Base-by-base conservation (phyloP, 1,140 invertebrate genomes). In the Melitaea cinxia region DNA sequence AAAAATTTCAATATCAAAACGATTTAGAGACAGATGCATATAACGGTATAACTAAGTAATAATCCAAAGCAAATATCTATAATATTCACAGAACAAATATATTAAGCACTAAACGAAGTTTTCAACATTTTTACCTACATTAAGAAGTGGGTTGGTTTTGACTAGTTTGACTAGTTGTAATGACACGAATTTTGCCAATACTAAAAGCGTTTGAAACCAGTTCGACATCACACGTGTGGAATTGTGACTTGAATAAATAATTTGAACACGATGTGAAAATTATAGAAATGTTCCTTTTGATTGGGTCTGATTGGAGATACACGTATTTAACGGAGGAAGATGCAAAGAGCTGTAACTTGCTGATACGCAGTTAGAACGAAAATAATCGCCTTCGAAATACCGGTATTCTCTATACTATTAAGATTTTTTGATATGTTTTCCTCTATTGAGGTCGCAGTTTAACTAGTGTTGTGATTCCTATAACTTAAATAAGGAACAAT, bases 141-240 rank as follows among this genome's bases (percentile, higher is more conserved):
- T 54, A 26, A 78, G 73, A 88, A 77, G 82, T 87, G 57, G 81
- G 84, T 77, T 84, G 79, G 66, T 65, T 66, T 87, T 55, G 81
- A 83, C 75, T 84, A 78, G 66, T 65, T 66, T 78, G 87, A 86
- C 85, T 77, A 76, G 82, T 83, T 82, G 77, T 74, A 73, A 77
- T 73, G 84, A 82, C 75, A 77, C 76, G 65, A 84, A 80, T 88
- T 85, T 83, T 77, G 82, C 79, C 82, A 87, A 85, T 79, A 78
- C 72, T 61, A 65, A 33, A 33, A 42, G 74, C 67, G 75, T 75
- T 73, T 42, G 53, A 65, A 86, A 86, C 83, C 81, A 73, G 85
- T 84, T 77, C 57, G 55, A 56, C 65, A 73, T 78, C 80, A 82
- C 82, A 83, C 82, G 80, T 84, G 82, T 70, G 62, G 14, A 47